Base-by-base conservation (phyloP, 2,113 vertebrate species). In the Oreotrochilus melanogaster region DNA sequence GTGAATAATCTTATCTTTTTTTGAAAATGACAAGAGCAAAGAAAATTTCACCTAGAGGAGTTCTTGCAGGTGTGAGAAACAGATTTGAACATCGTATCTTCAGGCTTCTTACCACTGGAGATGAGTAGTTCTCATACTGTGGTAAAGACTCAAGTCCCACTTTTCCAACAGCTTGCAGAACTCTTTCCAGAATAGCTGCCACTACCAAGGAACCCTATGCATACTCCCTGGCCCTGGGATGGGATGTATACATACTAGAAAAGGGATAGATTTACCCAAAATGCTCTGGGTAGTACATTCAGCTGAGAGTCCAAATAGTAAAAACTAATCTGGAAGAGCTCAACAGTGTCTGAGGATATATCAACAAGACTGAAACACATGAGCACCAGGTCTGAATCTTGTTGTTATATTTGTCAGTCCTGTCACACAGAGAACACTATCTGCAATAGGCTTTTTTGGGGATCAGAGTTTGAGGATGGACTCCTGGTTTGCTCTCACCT, bases 321-420 rank as follows among this genome's bases (percentile, higher is more conserved):
- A 56, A 57, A 61, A 42, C 9, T 14, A 69, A 48, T 45, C 14
- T 51, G 35, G 13, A 78, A 72, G 35, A 78, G 28, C 35, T 61
- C 27, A 5, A 2, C 5, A 39, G 35, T 1, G 2, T 18, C 7
- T 18, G 22, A 60, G 39, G 39, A 9, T 27, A 50, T 27, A 4
- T 1, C 13, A 65, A 53, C 0, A 2, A 60, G 39, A 31, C 37
- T 12, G 24, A 75, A 90, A 48, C 0, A 0, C 7, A 1, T 8
- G 66, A 64, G 21, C 57, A 69, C 13, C 7, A 0, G 6, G 6
- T 70, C 50, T 62, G 75, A 88, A 43, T 33, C 35, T 37, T 64
- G 27, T 24, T 65, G 1, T 60, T 58, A 2, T 4, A 11, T 37
- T 57, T 73, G 42, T 24, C 60, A 47, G 54, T 60, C n/a, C 45